These are phyloP conservation scores for Dendrocincla tyrannina DNA, from an alignment of 2,797 vertebrate genomes.

Conservation along the genomic window DNA sequence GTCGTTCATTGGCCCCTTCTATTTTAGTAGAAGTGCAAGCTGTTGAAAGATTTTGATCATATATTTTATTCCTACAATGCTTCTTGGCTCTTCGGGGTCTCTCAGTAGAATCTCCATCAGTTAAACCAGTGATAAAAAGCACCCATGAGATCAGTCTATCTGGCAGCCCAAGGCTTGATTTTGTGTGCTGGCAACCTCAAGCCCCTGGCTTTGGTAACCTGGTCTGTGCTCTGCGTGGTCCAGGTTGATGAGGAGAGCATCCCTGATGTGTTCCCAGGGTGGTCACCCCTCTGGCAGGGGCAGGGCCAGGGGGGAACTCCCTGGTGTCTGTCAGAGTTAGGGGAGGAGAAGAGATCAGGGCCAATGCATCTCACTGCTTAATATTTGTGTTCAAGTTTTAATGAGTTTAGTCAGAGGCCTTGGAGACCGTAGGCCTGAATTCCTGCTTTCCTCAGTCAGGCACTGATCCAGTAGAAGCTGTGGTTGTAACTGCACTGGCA, in stretches of 20 bases:
- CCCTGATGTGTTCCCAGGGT: neutral
- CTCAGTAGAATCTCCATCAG: neutral
- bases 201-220: neutral
- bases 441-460: slow-evolving; percentile 15
- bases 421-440: neutral
- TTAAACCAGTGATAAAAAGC: neutral
- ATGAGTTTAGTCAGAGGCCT: slow-evolving; percentile 6
- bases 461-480: slow-evolving; percentile 18
- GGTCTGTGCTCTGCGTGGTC: neutral
- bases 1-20: neutral
- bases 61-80: neutral
- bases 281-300: too few relatives aligned
- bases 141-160: neutral
- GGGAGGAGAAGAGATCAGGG: neutral
- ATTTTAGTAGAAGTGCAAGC: neutral
- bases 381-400: slow-evolving; percentile 1
- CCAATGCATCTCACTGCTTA: neutral
- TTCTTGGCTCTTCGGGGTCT: neutral
- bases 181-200: rapidly evolving
- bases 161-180: neutral
- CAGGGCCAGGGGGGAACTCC: neutral
- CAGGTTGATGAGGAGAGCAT: neutral
- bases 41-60: neutral
- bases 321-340: neutral
- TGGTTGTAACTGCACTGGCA: slow-evolving; percentile 37